These are phyloP conservation scores for Adelges cooleyi DNA, from an alignment of 1,140 invertebrate species.

Conservation along the genomic window DNA sequence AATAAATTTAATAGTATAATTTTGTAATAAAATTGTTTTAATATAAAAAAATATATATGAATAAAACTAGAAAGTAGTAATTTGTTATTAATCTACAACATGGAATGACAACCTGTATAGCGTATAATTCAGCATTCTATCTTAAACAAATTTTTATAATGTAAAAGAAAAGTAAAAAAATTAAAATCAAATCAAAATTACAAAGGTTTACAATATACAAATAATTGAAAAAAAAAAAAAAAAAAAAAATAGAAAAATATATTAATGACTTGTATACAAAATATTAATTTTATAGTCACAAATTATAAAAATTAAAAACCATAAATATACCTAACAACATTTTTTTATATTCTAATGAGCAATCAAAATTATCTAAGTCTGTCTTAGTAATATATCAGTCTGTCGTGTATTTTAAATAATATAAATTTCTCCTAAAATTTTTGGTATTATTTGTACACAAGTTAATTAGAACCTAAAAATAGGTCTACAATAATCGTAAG, in stretches of 20 bases:
- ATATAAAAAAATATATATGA: too few species aligned
- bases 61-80: too few species aligned
- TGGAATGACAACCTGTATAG: too few species aligned
- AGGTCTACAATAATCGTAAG: background rate
- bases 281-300: background rate
- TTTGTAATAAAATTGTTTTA: too few species aligned
- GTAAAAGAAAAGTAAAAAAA: background rate
- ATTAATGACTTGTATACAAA: too few species aligned
- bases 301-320: background rate
- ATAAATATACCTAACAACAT: conserved; percentile 3
- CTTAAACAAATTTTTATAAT: background rate
- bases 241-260: background rate
- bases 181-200: background rate
- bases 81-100: too few species aligned
- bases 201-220: background rate
- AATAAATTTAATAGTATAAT: too few species aligned
- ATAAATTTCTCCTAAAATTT: background rate
- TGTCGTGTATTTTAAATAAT: background rate
- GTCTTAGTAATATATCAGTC: conserved; percentile 19
- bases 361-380: background rate
- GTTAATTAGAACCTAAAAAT: background rate
- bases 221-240: background rate
- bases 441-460: conserved; percentile 22
- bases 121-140: background rate
- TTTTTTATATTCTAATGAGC: conserved; percentile 17